Evolutionary conservation across 2,113 vertebrate genomes (phyloP), one percentile per base, ranked within the genome.

Genomic region (Centropus bengalensis): DNA sequence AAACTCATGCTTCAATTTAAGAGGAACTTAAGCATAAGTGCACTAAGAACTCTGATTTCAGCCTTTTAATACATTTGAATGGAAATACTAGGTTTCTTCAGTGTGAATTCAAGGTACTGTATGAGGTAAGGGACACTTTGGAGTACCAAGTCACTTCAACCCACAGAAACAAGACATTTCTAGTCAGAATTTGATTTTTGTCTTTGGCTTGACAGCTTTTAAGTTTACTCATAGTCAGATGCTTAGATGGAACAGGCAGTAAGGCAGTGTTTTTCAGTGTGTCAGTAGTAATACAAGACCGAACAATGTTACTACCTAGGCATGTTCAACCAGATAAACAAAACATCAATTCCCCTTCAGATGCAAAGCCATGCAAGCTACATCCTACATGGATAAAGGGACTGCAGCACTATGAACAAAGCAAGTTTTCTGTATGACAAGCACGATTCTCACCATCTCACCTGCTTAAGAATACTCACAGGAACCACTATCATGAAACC

Each of bases 401-500:
- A 45, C n/a, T 62, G 62, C 51, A 82, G 83, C 73, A 47, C 52
- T 82, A 74, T 24, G 67, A 79, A 47, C 71, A n/a, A 91, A 93
- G 93, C 91, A 75, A 87, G 26, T 36, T 70, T 59, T 32, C 36
- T 38, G 71, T 64, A 52, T 86, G 44, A 91, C 74, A 95, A 91
- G 62, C 54, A 28, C 13, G 30, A 64, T 58, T 91, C 91, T 82
- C 62, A 76, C 74, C 51, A 93, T 90, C 97, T 98, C 97, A 98
- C 98, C 98, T 98, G 78, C 80, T 91, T 63, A 80, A 79, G 49
- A 64, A 79, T 74, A 83, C 71, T 75, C 80, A 86, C 54, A 83
- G 91, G 94, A 82, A 86, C 64, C 88, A 93, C 80, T 95, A 95
- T 98, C 98, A 98, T 84, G 98, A 98, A 94, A 98, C 95, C 94